Conservation (phyloP, 2,797 vertebrate species). For the Anguilla obscura region DNA sequence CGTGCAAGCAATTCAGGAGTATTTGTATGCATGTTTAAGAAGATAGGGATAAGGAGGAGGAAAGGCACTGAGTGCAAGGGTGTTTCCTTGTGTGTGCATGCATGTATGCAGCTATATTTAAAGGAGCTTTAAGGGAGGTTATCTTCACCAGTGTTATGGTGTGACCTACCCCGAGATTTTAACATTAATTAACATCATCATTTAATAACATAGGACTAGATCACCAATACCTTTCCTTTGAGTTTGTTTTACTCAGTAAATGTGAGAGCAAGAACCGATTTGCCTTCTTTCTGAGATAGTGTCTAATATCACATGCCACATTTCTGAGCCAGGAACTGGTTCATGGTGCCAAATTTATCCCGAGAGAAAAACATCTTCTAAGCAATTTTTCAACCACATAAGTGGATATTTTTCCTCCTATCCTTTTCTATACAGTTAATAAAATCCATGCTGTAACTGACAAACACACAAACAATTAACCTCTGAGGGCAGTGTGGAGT, state of each 20-base stretch:
- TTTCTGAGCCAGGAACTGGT: background rate
- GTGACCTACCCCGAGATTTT: background rate
- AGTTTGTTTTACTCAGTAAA: background rate
- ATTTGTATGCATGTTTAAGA: too few relatives aligned
- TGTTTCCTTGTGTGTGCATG: background rate
- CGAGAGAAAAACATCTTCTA: background rate
- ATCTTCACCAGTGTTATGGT: background rate
- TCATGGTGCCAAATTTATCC: background rate
- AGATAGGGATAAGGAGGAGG: background rate
- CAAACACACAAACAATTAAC: conserved; percentile 47
- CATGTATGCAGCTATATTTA: background rate
- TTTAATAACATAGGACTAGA: background rate
- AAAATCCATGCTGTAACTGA: background rate
- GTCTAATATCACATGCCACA: background rate
- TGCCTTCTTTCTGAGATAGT: background rate
- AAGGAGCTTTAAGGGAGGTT: background rate
- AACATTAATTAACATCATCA: background rate
- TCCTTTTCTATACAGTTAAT: background rate
- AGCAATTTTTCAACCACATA: background rate
- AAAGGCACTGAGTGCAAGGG: background rate
- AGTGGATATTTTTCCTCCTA: background rate
- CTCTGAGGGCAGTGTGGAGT: conserved; percentile 33
- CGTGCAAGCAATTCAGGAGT: background rate
- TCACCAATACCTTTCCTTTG: background rate
- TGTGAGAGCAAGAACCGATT: background rate